These are phyloP conservation scores for Lepus americanus DNA, from an alignment of 2,113 vertebrate species.

Conservation along the genomic window DNA sequence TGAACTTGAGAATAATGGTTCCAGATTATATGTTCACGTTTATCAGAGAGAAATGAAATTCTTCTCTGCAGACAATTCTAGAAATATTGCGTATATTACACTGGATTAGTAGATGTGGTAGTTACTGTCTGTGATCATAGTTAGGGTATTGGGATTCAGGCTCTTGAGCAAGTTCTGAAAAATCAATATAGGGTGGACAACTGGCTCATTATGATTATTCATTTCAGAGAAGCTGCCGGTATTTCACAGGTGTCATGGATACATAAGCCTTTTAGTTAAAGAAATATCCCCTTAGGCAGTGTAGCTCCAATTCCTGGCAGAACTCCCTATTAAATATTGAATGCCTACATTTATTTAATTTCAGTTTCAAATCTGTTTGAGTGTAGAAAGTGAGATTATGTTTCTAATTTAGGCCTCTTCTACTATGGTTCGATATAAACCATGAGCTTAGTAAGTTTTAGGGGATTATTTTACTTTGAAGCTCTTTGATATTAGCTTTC, in stretches of 20 bases:
- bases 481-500: neutral
- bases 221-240: constrained; percentile 10
- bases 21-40: neutral
- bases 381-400: neutral
- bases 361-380: neutral
- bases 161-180: neutral
- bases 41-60: constrained; percentile 12
- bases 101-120: neutral
- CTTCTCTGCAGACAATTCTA: neutral
- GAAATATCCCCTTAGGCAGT: neutral
- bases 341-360: constrained; percentile 51
- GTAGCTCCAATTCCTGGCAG: constrained; percentile 6
- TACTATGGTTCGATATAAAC: neutral
- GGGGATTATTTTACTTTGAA: constrained; percentile 27
- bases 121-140: neutral
- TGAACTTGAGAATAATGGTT: neutral
- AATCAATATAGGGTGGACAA: neutral
- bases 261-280: constrained; percentile 48
- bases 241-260: neutral
- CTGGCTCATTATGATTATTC: neutral
- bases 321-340: constrained; percentile 18
- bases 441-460: constrained; percentile 22
- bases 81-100: neutral
- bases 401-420: neutral
- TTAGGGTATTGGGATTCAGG: neutral